Conservation (phyloP, 1,140 invertebrate species). For the Euura saliciscinereae region DNA sequence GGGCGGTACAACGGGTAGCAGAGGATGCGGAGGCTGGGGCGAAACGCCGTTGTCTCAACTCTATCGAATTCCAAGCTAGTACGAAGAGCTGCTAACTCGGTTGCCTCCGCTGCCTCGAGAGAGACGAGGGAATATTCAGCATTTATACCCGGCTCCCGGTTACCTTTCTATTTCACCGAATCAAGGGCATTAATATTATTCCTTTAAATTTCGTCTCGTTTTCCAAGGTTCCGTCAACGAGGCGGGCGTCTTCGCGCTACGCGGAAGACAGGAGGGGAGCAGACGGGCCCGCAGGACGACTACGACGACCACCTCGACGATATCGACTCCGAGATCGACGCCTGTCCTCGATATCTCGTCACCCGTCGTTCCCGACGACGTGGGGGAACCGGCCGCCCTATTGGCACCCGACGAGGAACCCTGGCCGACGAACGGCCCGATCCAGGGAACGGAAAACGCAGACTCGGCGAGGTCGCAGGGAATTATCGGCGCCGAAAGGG, state of each 20-base stretch:
- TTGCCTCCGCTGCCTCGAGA: background rate
- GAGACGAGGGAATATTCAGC: background rate
- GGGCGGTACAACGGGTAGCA: background rate
- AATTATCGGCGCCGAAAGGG: slow-evolving; percentile 35
- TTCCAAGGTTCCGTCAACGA: slow-evolving; percentile 55
- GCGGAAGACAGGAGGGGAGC: slow-evolving; percentile 50
- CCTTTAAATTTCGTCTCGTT: too few relatives aligned
- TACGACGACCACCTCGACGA: slow-evolving; percentile 39
- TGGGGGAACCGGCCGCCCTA: slow-evolving; percentile 51
- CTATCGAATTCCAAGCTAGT: slow-evolving; percentile 37
- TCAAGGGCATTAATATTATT: too few relatives aligned
- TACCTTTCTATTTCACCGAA: too few relatives aligned
- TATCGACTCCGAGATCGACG: slow-evolving; percentile 34
- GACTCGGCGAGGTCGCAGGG: slow-evolving; percentile 23
- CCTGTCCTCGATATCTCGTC: background rate
- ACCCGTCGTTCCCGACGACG: slow-evolving; percentile 33
- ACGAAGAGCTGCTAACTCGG: background rate
- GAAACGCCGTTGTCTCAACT: slow-evolving; percentile 29
- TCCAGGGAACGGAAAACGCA: slow-evolving; percentile 25
- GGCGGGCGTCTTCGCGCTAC: slow-evolving; percentile 51
- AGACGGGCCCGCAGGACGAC: slow-evolving; percentile 48
- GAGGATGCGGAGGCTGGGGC: slow-evolving; percentile 15
- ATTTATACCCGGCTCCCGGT: background rate
- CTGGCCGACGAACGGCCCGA: slow-evolving; percentile 47
- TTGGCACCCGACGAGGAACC: slow-evolving; percentile 49